Base-by-base conservation (phyloP, 2,888 invertebrate genomes). In the Stenolophus ochropezus region DNA sequence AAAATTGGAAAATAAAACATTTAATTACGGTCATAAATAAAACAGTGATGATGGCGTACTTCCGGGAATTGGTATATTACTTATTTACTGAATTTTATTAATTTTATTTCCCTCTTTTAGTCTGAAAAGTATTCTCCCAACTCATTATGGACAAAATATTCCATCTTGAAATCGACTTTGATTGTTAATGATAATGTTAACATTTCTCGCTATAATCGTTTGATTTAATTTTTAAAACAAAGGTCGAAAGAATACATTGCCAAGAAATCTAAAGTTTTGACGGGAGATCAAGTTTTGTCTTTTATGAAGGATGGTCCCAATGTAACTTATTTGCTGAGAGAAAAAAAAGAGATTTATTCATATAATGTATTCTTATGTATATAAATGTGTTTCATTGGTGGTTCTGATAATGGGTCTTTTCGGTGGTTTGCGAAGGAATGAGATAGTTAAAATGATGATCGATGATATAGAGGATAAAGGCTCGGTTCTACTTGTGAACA, bases 161-260 rank as follows among this genome's bases (percentile, higher is more conserved):
- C 27, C 3, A 27, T 27, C 5, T 27, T 27, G 27, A 27, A 27
- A 27, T 27, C 82, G 4, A 83, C 82, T 23, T 82, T 84, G 51
- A 69, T 77, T 33, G 82, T 84, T 49, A 81, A 84, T 71, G 51
- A 83, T 5, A 83, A 83, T 49, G 81, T 84, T 25, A 73, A 84
- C 65, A 84, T 84, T 79, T 58, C 76, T 4, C 56, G 27, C 5
- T 84, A 69, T 74, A 82, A 82, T 56, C 78, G 75, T 47, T 76
- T 84, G 51, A 69, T 76, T 47, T 73, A 79, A 49, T 84, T 84
- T 83, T 77, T 84, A 42, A 85, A 84, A 82, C 16, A 58, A 58
- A 1, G n/a, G 1, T 58, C n/a, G 58, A 58, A 58, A 58, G 58
- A 20, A 58, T 56, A 61, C 27, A 27, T 5, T 27, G 4, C 27